Percentiles rank a stretch among this genome's conserved stretches.
Conservation (phyloP, 2,113 vertebrate genomes). For the Brachypodius melanocephalos region DNA sequence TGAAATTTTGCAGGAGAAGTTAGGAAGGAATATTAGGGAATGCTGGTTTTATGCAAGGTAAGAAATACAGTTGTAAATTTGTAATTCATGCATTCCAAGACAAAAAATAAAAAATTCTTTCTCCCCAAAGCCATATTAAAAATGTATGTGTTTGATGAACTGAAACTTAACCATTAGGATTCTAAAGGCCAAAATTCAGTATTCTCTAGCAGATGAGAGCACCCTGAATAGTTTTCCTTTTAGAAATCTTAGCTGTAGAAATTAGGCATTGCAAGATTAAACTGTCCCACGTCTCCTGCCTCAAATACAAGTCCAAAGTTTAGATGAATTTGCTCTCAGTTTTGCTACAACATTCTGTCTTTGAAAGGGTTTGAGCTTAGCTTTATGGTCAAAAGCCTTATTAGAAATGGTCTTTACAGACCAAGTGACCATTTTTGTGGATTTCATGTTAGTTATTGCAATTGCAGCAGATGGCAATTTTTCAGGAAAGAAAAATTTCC, state of each 20-base stretch:
- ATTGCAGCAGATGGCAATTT: slow-evolving; percentile 12
- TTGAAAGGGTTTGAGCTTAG: not conserved
- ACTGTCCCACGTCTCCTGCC: not conserved
- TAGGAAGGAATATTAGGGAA: not conserved
- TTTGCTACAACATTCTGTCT: not conserved
- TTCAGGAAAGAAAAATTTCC: not conserved
- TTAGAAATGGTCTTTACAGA: not conserved
- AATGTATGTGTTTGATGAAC: not conserved
- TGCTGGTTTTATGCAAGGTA: not conserved
- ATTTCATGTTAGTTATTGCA: not conserved
- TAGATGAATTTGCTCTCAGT: not conserved
- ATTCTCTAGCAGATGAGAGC: not conserved
- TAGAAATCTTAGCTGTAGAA: not conserved
- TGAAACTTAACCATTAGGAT: not conserved
- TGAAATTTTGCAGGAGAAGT: not conserved
- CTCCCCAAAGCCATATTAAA: not conserved
- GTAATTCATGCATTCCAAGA: not conserved
- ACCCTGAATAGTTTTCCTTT: not conserved
- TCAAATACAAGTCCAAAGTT: not conserved
- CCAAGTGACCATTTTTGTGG: not conserved
- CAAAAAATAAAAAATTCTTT: not conserved
- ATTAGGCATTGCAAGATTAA: not conserved
- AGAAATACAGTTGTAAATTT: not conserved
- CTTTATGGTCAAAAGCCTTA: not conserved
- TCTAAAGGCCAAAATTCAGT: not conserved